phyloP scores from a whole-genome alignment of 2,888 invertebrate genomes.

The Adineta ricciae region DNA sequence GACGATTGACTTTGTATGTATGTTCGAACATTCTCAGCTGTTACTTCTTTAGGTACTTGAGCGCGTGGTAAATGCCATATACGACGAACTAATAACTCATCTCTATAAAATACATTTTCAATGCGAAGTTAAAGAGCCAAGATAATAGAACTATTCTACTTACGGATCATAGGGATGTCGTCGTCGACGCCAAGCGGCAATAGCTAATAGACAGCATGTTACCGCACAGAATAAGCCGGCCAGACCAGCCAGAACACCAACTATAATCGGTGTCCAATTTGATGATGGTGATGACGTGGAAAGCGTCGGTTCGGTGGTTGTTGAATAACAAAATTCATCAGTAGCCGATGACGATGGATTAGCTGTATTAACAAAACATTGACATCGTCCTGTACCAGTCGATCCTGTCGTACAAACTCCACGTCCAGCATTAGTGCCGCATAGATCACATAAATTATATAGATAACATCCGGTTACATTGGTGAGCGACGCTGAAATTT shows the following conservation, averaged over 20 bases:
- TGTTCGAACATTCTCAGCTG: neutral
- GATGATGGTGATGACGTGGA: neutral
- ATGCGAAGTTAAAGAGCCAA: neutral
- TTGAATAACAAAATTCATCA: neutral
- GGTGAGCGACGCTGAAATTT: neutral
- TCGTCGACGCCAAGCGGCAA: neutral
- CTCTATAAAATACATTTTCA: neutral
- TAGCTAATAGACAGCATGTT: neutral
- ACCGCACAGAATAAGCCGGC: neutral
- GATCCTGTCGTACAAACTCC: neutral
- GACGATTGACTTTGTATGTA: neutral
- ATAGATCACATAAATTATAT: neutral
- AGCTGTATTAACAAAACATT: neutral
- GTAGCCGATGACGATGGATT: neutral
- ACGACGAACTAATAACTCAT: neutral
- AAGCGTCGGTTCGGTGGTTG: neutral
- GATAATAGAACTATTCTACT: neutral
- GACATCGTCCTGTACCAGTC: neutral
- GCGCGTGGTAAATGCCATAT: conserved; percentile 10
- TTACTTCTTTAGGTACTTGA: neutral
- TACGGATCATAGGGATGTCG: neutral
- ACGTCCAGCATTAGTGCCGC: neutral
- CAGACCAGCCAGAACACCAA: neutral
- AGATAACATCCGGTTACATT: neutral
- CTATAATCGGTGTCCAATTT: neutral